phyloP scores from a whole-genome alignment of 2,113 vertebrate species.

The Tupaia chinensis region DNA sequence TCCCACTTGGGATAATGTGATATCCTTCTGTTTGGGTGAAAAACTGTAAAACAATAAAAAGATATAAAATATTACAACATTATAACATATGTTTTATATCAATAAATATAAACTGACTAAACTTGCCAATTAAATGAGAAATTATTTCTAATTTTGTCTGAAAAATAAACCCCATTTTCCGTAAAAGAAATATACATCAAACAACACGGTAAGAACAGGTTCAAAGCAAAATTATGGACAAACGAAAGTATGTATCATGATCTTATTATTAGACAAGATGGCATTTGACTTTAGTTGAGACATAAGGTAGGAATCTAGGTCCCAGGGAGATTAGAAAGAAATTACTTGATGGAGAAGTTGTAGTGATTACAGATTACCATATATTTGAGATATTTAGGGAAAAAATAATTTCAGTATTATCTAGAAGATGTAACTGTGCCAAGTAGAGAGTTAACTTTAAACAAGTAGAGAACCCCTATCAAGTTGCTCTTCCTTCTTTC shows the following conservation, averaged over 20 bases:
- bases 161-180: neutral
- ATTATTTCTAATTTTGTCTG: neutral
- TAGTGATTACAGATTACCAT: neutral
- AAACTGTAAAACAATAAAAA: neutral
- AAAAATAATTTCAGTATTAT: slow-evolving; percentile 4
- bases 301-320: neutral
- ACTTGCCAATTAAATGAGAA: neutral
- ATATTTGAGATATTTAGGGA: neutral
- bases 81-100: neutral
- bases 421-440: neutral
- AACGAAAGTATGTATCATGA: neutral
- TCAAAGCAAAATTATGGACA: neutral
- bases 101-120: neutral
- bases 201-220: neutral
- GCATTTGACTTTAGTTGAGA: neutral
- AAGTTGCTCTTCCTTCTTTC: neutral
- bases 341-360: neutral
- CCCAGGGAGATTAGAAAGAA: neutral
- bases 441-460: neutral
- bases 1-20: too few relatives aligned
- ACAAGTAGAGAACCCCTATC: neutral
- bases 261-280: neutral
- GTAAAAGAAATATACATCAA: neutral
- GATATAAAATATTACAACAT: neutral
- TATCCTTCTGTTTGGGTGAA: too few relatives aligned